Conservation (phyloP, 2,888 invertebrate genomes). For the Boloria selene region DNA sequence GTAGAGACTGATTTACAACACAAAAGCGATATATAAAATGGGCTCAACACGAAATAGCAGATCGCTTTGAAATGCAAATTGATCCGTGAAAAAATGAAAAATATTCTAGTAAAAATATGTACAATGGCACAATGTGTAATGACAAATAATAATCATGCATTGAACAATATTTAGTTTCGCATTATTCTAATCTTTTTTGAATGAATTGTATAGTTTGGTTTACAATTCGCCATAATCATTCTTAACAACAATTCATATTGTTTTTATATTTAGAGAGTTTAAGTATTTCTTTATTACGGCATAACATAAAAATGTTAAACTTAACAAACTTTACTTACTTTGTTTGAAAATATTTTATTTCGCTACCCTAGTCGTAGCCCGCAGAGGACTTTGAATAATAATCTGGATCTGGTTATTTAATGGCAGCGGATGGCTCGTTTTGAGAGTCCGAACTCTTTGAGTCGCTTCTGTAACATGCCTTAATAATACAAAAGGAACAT, state of each 20-base stretch:
- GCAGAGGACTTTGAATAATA: conserved; percentile 37
- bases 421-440: conserved; percentile 35
- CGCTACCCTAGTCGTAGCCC: neutral
- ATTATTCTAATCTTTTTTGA: too few species aligned
- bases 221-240: too few species aligned
- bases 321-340: neutral
- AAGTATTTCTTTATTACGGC: neutral
- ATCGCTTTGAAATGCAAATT: conserved; percentile 51
- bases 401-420: conserved; percentile 39
- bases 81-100: conserved; percentile 61
- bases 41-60: conserved; percentile 48
- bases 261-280: too few species aligned
- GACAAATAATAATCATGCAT: neutral
- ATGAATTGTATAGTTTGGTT: too few species aligned
- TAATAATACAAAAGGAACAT: too few species aligned
- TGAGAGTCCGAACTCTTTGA: neutral
- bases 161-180: too few species aligned
- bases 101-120: conserved; percentile 39
- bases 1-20: conserved; percentile 30
- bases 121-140: conserved; percentile 7
- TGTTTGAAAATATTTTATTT: conserved; percentile 6
- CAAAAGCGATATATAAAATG: conserved; percentile 23
- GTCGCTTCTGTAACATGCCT: too few species aligned
- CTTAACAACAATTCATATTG: too few species aligned
- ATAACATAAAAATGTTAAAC: neutral